Evolutionary conservation across 2,888 invertebrate species (phyloP).

Genomic region (Harpalus rufipes): DNA sequence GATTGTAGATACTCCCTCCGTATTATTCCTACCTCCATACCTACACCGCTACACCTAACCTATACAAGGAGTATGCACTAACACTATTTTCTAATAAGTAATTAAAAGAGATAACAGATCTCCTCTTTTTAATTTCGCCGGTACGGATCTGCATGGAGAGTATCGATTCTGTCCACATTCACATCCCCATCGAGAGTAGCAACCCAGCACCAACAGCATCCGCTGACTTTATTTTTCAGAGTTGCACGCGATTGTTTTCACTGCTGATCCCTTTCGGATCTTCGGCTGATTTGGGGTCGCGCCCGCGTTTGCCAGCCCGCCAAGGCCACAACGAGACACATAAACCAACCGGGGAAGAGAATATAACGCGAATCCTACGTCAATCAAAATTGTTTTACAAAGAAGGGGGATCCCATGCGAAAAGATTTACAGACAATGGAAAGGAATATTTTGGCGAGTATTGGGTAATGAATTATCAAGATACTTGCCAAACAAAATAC

Average conservation of each 20-base stretch:
- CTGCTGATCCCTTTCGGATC: slow-evolving; percentile 50
- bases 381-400: slow-evolving; percentile 1
- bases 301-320: background rate
- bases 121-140: background rate
- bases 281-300: slow-evolving; percentile 45
- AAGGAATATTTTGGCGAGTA: too few species aligned
- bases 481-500: too few species aligned
- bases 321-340: slow-evolving; percentile 11
- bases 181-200: background rate
- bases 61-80: too few species aligned
- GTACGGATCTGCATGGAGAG: slow-evolving; percentile 3
- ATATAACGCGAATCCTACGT: background rate
- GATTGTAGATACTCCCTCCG: too few species aligned
- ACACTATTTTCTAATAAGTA: too few species aligned
- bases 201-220: slow-evolving; percentile 7
- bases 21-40: too few species aligned
- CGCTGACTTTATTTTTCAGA: slow-evolving; percentile 55
- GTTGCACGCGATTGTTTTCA: slow-evolving; percentile 55
- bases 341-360: background rate
- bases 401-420: background rate
- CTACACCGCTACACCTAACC: too few species aligned
- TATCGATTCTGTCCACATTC: slow-evolving; percentile 37
- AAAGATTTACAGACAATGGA: background rate
- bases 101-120: background rate
- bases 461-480: too few species aligned